Base-by-base conservation (phyloP, 1,140 invertebrate genomes). In the Thaumetopoea pityocampa region DNA sequence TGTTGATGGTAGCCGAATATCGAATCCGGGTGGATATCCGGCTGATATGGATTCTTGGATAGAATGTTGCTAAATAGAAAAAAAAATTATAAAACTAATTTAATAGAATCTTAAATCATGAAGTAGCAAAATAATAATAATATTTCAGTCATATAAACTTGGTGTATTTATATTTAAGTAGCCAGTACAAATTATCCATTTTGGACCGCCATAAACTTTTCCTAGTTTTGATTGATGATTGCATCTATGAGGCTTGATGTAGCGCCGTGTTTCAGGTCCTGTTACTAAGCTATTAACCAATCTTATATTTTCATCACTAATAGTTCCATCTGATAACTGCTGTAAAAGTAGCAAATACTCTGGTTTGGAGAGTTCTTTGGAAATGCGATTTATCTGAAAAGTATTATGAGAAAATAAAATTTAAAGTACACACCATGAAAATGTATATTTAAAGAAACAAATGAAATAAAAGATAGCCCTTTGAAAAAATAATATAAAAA, bases 211-310 rank as follows among this genome's bases (percentile, higher is more conserved):
- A 20, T 77, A 70, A 15, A 83, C 33, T 51, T 43, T 67, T 1
- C 72, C 51, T 1, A 81, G 33, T 36, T 63, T 67, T 3, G 74
- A 76, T 44, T 79, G 72, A 30, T 81, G 64, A 34, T 83, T 83
- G 35, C 79, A 83, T 59, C 79, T 60, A 29, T 83, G 77, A 29
- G 77, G 70, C 51, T 81, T 81, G 2, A 81, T 79, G 36, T 78
- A 83, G 51, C 79, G 60, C 38, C 79, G 52, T 23, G 74, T 76
- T 33, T 72, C 50, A 3, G 69, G 49, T n/a, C 71, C 70, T 20
- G 49, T 53, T 4, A 80, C 40, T 26, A 80, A 52, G 33, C 67
- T 76, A 36, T 79, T 76, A 10, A 67, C 32, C 14, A 77, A 27
- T 32, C 38, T 64, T 35, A 54, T 49, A 36, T 73, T 71, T 20